Conservation (phyloP, 2,113 vertebrate genomes). For the Marmota monax region DNA sequence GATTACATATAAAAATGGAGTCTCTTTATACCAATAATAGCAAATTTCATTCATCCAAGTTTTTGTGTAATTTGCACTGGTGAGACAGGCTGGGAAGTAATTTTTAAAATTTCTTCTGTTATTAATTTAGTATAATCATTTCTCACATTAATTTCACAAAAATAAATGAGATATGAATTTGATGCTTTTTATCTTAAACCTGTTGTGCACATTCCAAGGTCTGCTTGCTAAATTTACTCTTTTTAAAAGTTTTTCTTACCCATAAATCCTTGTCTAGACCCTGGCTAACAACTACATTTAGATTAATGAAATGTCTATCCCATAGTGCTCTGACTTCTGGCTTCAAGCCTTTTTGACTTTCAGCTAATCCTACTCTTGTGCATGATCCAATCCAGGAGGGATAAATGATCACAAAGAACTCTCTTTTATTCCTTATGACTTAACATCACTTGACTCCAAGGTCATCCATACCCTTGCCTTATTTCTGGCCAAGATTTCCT, state of each 20-base stretch:
- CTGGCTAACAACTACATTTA: conserved; percentile 67
- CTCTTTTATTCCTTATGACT: conserved; percentile 50
- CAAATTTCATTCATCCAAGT: conserved; percentile 19
- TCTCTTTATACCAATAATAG: not conserved
- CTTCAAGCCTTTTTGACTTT: conserved; percentile 61
- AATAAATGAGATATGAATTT: conserved; percentile 46
- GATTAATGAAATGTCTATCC: conserved; percentile 72
- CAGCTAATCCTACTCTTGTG: conserved; percentile 66
- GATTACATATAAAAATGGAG: not conserved
- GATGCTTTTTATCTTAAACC: conserved; percentile 67
- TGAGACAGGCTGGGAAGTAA: not conserved
- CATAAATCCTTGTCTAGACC: conserved; percentile 74
- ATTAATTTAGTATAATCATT: conserved; percentile 63
- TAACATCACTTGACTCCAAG: conserved; percentile 57
- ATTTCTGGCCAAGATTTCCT: not conserved
- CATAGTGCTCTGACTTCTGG: conserved; percentile 33
- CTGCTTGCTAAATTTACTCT: conserved; percentile 25
- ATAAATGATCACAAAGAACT: conserved; percentile 46
- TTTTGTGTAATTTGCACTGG: not conserved
- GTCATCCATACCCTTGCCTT: not conserved
- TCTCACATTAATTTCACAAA: not conserved
- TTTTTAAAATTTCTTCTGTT: not conserved
- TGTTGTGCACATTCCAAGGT: not conserved
- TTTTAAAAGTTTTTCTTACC: conserved; percentile 35
- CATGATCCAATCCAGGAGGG: conserved; percentile 67